These are phyloP conservation scores for Trichoplusia ni DNA, from an alignment of 1,140 invertebrate species.

Conservation along the genomic window DNA sequence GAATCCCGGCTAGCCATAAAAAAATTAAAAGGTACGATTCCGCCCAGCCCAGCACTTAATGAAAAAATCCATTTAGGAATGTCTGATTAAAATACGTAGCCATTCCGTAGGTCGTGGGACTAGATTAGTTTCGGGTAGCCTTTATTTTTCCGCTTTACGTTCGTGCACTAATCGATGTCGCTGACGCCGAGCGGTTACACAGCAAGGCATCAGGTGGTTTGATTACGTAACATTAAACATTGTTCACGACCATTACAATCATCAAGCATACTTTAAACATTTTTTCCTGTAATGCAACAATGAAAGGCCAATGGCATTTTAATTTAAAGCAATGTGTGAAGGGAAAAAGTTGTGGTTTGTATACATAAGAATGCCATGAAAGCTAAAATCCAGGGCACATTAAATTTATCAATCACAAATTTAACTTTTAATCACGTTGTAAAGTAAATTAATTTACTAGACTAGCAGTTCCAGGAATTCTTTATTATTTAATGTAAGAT, in stretches of 20 bases:
- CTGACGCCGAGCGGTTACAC: constrained; percentile 33
- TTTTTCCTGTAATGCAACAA: not conserved
- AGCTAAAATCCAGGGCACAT: too few species aligned
- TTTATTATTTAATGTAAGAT: not conserved
- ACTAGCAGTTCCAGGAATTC: not conserved
- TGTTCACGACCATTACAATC: constrained; percentile 4
- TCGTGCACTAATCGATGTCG: constrained; percentile 51
- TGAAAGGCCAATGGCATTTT: too few species aligned
- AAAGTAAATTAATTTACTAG: constrained; percentile 13
- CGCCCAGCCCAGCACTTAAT: constrained; percentile 35
- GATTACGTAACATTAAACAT: constrained; percentile 5
- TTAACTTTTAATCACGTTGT: too few species aligned
- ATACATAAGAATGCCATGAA: too few species aligned
- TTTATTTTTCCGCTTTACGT: constrained; percentile 58
- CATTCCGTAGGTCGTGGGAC: constrained; percentile 58
- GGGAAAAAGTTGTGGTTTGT: too few species aligned
- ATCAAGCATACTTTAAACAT: not conserved
- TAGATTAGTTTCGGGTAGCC: constrained; percentile 70
- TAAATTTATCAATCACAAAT: too few species aligned
- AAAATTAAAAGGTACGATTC: constrained; percentile 59
- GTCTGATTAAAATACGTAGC: constrained; percentile 73
- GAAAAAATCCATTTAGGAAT: constrained; percentile 69
- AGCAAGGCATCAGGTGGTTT: constrained; percentile 19
- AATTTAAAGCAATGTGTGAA: too few species aligned
- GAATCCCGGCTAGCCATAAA: constrained; percentile 31